These are phyloP conservation scores for Halcyon leucocephala DNA, from an alignment of 2,797 vertebrate genomes.

Conservation along the genomic window DNA sequence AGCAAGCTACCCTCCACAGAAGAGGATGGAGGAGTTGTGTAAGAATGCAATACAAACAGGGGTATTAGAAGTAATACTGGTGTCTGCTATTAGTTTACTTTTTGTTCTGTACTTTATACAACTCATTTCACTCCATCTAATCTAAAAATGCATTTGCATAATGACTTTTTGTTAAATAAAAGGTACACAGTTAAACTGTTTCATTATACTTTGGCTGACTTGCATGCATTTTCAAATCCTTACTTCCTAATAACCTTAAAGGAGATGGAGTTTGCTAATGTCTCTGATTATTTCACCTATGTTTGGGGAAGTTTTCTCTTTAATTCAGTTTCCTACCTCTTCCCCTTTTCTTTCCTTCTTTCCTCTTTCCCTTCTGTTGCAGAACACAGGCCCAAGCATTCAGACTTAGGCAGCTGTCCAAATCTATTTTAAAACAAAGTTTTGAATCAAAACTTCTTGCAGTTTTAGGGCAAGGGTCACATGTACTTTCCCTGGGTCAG, in stretches of 20 bases:
- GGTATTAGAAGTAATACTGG: background rate
- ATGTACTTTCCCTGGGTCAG: background rate
- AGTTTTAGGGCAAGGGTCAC: background rate
- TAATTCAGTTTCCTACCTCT: background rate
- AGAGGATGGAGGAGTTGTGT: background rate
- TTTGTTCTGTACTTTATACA: background rate
- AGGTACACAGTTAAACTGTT: background rate
- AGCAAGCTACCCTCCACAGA: background rate
- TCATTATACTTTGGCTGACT: slow-evolving; percentile 24
- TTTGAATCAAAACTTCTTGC: slow-evolving; percentile 37
- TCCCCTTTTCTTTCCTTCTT: background rate
- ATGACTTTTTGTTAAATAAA: slow-evolving; percentile 14
- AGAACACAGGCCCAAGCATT: background rate
- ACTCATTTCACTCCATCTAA: background rate
- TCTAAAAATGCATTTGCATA: background rate
- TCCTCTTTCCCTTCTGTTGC: background rate
- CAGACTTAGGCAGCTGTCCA: slow-evolving; percentile 26
- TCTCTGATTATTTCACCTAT: background rate
- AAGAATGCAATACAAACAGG: background rate
- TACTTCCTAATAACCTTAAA: slow-evolving; percentile 35
- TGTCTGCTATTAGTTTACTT: background rate
- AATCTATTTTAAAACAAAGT: slow-evolving; percentile 46
- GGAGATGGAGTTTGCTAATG: background rate
- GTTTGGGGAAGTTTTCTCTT: slow-evolving; percentile 13
- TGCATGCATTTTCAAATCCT: slow-evolving; percentile 15